A percentile compares a stretch with the other conserved stretches of the same genome.
phyloP scores from a whole-genome alignment of 2,113 vertebrate species.

The Salvelinus fontinalis region DNA sequence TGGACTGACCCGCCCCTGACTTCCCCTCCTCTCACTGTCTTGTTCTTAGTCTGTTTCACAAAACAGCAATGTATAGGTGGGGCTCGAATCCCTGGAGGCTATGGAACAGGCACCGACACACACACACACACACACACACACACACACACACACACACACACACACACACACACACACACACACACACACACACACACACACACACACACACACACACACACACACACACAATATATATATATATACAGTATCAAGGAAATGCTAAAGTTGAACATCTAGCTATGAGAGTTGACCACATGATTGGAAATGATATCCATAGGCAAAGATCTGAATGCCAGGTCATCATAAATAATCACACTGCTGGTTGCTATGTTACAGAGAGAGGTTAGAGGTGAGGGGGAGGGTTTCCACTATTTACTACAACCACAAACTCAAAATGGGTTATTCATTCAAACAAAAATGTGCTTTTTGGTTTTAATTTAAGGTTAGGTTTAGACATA shows the following conservation, averaged over 20 bases:
- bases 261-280: neutral
- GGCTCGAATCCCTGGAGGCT: slow-evolving; percentile 54
- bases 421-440: too few species aligned
- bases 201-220: too few species aligned
- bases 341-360: neutral
- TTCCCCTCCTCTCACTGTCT: neutral
- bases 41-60: neutral
- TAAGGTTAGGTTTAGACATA: too few species aligned
- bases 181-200: too few species aligned
- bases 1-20: neutral
- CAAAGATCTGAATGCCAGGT: neutral
- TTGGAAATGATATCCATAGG: neutral
- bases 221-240: too few species aligned
- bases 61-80: slow-evolving; percentile 43
- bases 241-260: too few species aligned
- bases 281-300: neutral
- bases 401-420: neutral
- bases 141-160: too few species aligned
- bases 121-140: too few species aligned
- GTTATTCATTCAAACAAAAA: too few species aligned
- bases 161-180: too few species aligned
- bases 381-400: neutral
- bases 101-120: slow-evolving; percentile 7
- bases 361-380: slow-evolving; percentile 4
- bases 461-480: too few species aligned